Evolutionary conservation across 2,113 vertebrate genomes (phyloP).

Genomic region (Calcarius ornatus): DNA sequence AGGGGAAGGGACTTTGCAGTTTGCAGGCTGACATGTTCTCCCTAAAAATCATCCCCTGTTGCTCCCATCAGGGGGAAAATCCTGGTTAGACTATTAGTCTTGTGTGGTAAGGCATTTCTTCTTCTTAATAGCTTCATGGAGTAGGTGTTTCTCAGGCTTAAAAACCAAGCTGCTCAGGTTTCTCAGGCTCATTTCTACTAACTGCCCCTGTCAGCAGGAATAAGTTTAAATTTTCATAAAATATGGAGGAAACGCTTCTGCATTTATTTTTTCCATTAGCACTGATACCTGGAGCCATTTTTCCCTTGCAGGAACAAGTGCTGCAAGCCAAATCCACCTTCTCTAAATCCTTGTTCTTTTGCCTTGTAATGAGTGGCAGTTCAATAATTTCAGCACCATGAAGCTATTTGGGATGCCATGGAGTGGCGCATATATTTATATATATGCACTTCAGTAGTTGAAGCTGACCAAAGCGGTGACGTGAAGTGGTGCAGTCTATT

Average conservation of each 20-base stretch:
- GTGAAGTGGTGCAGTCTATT: background rate
- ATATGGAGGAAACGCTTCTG: background rate
- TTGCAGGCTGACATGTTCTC: background rate
- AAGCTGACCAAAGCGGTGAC: background rate
- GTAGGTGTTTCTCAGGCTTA: background rate
- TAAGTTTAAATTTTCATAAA: background rate
- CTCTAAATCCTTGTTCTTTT: background rate
- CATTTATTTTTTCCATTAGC: background rate
- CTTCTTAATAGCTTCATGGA: background rate
- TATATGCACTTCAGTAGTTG: background rate
- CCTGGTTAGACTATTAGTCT: background rate
- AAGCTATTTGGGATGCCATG: background rate
- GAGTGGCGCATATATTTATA: background rate
- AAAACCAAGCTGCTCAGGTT: too few species aligned
- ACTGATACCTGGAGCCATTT: background rate
- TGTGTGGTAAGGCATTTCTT: background rate
- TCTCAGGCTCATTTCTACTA: background rate
- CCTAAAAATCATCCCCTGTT: background rate
- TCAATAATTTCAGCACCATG: background rate
- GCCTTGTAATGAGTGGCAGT: background rate
- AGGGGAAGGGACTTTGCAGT: background rate
- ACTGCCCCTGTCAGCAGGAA: background rate
- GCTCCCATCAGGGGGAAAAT: background rate
- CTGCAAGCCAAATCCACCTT: background rate
- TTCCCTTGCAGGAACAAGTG: background rate